A percentile compares a stretch with the other conserved stretches of the same genome.
phyloP scores from a whole-genome alignment of 2,113 vertebrate genomes.

The Trematomus loennbergii region DNA sequence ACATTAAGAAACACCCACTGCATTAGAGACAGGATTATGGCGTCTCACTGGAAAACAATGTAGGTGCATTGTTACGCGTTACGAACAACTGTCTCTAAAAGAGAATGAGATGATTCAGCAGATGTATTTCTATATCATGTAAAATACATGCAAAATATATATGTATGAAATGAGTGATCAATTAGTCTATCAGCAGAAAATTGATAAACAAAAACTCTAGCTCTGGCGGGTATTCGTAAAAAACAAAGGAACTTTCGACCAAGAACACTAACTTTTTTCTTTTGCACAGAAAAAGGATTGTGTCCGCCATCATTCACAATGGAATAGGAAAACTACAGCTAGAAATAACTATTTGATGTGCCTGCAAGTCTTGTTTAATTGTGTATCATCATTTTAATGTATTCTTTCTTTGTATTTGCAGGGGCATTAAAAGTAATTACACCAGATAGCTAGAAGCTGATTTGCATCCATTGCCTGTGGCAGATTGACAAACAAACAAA shows the following conservation, averaged over 20 bases:
- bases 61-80: background rate
- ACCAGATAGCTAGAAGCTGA: too few species aligned
- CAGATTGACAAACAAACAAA: too few species aligned
- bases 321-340: too few species aligned
- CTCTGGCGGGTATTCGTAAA: background rate
- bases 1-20: too few species aligned
- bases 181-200: background rate
- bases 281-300: background rate
- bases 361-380: background rate
- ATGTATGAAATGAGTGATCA: background rate
- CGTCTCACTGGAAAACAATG: background rate
- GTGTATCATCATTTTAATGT: background rate
- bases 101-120: background rate
- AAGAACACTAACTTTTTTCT: background rate
- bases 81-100: background rate
- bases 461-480: too few species aligned
- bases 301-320: background rate
- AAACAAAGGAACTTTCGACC: background rate
- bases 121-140: background rate
- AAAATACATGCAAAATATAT: too few species aligned
- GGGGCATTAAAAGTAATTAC: too few species aligned
- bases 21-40: background rate
- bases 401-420: too few species aligned
- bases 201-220: too few species aligned
- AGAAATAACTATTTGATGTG: background rate